phyloP scores from a whole-genome alignment of 2,888 invertebrate genomes.

The Noctua comes region DNA sequence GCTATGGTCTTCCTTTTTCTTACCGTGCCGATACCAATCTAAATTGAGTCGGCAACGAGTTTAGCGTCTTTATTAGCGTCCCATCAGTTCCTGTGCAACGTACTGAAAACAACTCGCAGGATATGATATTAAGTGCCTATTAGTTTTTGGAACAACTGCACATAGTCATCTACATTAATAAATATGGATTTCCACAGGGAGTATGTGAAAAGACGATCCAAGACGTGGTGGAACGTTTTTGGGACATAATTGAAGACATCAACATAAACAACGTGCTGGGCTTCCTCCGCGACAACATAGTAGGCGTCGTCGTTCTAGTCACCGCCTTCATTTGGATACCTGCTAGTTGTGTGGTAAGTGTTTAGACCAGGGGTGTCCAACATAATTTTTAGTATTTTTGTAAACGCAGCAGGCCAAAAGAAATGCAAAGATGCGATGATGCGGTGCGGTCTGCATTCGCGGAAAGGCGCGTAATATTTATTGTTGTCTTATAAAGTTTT shows the following conservation, averaged over 20 bases:
- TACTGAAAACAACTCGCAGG: background rate
- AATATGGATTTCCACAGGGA: constrained; percentile 91
- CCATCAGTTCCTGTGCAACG: background rate
- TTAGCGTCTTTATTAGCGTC: background rate
- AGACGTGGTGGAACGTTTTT: constrained; percentile 98
- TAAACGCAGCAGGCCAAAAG: no score
- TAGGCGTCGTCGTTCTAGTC: constrained; percentile 97
- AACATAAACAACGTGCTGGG: constrained; percentile 97
- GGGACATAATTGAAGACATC: constrained; percentile 99
- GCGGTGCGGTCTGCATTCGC: no score
- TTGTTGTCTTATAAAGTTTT: no score
- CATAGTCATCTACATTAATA: background rate
- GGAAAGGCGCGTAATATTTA: no score
- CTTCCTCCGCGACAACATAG: constrained; percentile 97
- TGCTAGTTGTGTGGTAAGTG: constrained; percentile 93
- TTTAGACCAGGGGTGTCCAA: no score
- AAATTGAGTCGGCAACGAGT: background rate
- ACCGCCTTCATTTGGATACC: constrained; percentile 99
- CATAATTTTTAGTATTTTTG: no score
- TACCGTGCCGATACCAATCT: background rate
- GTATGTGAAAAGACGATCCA: constrained; percentile 98
- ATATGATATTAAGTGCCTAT: background rate
- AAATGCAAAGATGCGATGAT: no score
- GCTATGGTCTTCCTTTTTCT: background rate
- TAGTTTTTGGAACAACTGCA: no score